These are phyloP conservation scores for Elymnias hypermnestra DNA, from an alignment of 1,140 invertebrate species.

Conservation along the genomic window DNA sequence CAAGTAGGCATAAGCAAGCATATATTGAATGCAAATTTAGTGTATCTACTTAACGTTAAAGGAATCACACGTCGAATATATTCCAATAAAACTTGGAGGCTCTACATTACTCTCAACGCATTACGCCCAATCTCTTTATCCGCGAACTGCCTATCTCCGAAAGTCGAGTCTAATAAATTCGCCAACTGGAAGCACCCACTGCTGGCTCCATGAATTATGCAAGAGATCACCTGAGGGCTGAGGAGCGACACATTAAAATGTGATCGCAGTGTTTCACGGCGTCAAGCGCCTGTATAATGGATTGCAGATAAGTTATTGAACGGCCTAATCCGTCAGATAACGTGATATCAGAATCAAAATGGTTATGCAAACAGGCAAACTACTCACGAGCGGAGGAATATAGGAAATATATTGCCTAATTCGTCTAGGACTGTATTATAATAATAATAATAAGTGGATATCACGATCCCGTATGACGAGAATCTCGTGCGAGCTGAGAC, in stretches of 20 bases:
- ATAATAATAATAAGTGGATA: no score
- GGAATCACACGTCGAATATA: constrained; percentile 8
- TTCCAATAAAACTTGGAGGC: constrained; percentile 16
- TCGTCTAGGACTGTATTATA: no score
- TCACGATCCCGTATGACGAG: no score
- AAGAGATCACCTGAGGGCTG: constrained; percentile 32
- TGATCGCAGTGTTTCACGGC: constrained; percentile 37
- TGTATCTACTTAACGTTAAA: no score
- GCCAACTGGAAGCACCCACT: constrained; percentile 26
- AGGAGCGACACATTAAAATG: constrained; percentile 55
- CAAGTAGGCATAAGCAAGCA: no score
- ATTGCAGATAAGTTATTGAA: constrained; percentile 19
- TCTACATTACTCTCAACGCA: constrained; percentile 13
- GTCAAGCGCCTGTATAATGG: constrained; percentile 17
- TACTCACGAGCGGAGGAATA: no score
- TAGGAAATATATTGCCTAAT: no score
- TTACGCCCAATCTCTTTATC: constrained; percentile 23
- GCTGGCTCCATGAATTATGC: constrained; percentile 52
- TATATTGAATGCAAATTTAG: no score
- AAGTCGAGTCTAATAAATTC: constrained; percentile 37
- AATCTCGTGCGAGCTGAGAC: no score
- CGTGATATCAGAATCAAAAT: no score
- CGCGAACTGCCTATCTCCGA: constrained; percentile 23
- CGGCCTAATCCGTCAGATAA: constrained; percentile 1
- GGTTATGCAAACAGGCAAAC: no score